phyloP scores from a whole-genome alignment of 2,797 vertebrate species.

The Tiaroga cobitis region DNA sequence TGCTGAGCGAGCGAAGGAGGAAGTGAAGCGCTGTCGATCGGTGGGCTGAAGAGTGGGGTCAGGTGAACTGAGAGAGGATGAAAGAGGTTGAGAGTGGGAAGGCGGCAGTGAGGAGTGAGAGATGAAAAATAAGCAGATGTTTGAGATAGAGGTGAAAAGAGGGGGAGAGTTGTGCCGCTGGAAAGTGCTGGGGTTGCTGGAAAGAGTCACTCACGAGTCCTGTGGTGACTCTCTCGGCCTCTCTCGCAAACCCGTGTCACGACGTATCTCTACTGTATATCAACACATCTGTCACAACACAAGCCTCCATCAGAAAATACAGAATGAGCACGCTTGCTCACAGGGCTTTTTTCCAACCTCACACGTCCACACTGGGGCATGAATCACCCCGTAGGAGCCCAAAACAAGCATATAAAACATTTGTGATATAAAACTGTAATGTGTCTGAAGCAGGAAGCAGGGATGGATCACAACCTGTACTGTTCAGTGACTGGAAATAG shows the following conservation, averaged over 20 bases:
- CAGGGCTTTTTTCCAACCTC: conserved; percentile 44
- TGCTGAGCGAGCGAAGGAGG: conserved; percentile 43
- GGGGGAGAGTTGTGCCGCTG: conserved; percentile 58
- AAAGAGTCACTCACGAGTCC: conserved; percentile 58
- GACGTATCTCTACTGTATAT: conserved; percentile 45
- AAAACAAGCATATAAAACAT: conserved; percentile 25
- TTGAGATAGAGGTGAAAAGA: conserved; percentile 56
- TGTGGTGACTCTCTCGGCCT: conserved; percentile 42
- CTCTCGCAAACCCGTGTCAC: conserved; percentile 25
- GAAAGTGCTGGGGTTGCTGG: conserved; percentile 64
- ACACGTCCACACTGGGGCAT: conserved; percentile 49
- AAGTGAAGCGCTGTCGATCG: conserved; percentile 18
- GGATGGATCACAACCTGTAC: background rate
- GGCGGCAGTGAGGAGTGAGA: conserved; percentile 49
- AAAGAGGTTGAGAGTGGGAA: conserved; percentile 36
- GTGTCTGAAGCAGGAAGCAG: conserved; percentile 24
- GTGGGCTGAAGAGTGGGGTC: conserved; percentile 24
- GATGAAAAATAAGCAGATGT: conserved; percentile 63
- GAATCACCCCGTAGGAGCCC: conserved; percentile 48
- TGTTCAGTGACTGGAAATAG: background rate
- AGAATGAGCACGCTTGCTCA: conserved; percentile 52
- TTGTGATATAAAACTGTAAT: conserved; percentile 11
- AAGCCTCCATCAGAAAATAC: conserved; percentile 55
- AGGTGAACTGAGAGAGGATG: conserved; percentile 34
- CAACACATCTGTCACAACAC: conserved; percentile 32